A percentile compares a stretch with the other conserved stretches of the same genome.
Evolutionary conservation across 2,888 invertebrate species (phyloP).

Genomic region (Dugesia japonica): DNA sequence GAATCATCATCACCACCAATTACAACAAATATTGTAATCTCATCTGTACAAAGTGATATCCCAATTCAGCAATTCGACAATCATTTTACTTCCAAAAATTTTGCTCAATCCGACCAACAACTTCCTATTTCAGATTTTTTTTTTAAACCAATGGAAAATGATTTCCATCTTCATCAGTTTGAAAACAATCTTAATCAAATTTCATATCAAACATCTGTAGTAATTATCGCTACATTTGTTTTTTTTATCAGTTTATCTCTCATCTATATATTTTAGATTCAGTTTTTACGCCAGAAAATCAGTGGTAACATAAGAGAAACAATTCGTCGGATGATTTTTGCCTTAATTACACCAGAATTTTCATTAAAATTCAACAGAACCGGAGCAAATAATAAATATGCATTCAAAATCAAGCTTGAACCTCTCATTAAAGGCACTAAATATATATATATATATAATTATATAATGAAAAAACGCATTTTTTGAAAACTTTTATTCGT

Average conservation of each 20-base stretch:
- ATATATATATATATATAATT: too few species aligned
- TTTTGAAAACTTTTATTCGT: too few species aligned
- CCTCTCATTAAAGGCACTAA: not conserved
- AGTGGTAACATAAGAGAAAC: not conserved
- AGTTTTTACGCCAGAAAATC: not conserved
- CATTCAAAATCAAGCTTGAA: not conserved
- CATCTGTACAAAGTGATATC: not conserved
- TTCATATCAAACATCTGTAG: not conserved
- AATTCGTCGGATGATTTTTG: conserved; percentile 3
- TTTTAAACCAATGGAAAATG: not conserved
- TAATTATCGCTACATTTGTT: not conserved
- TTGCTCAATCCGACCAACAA: not conserved
- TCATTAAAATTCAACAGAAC: conserved; percentile 10
- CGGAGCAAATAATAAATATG: conserved; percentile 12
- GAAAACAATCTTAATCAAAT: not conserved
- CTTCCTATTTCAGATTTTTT: not conserved
- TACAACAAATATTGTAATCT: not conserved
- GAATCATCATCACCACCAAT: not conserved
- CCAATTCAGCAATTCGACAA: not conserved
- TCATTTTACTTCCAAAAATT: not conserved
- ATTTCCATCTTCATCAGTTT: conserved; percentile 1
- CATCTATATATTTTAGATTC: too few species aligned
- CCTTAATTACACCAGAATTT: not conserved
- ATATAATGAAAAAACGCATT: too few species aligned
- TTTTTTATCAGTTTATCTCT: too few species aligned